A percentile compares a stretch with the other conserved stretches of the same genome.
Conservation (phyloP, 1,140 invertebrate species). For the Oncopodura yosiiana region DNA sequence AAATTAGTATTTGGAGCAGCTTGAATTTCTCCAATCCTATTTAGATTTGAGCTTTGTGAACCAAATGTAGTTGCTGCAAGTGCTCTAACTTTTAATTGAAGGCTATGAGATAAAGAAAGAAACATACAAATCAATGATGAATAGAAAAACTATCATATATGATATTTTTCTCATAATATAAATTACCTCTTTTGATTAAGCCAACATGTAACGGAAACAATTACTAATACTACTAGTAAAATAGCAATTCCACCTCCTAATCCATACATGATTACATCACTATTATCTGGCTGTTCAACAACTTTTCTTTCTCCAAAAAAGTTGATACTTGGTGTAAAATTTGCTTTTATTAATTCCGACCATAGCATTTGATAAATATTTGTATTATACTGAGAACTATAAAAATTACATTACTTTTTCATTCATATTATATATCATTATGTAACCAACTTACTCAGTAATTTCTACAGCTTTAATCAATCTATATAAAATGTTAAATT, state of each 20-base stretch:
- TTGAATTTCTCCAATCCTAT: conserved; percentile 41
- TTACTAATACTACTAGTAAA: neutral
- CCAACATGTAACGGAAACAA: conserved; percentile 14
- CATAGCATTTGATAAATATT: neutral
- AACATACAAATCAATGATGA: neutral
- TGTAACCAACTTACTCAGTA: conserved; percentile 2
- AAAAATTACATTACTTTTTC: neutral
- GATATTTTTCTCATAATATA: conserved; percentile 1
- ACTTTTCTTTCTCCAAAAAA: neutral
- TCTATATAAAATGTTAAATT: conserved; percentile 11
- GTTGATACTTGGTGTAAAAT: neutral
- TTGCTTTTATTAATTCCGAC: neutral
- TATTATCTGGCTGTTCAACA: neutral
- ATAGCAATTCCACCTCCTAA: conserved; percentile 9
- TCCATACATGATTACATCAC: conserved; percentile 7
- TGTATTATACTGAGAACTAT: neutral
- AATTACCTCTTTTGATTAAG: conserved; percentile 26
- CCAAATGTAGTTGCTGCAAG: conserved; percentile 51
- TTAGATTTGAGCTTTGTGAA: conserved; percentile 50
- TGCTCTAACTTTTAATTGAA: conserved; percentile 47
- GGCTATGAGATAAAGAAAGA: conserved; percentile 35
- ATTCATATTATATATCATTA: no score
- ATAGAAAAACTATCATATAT: neutral
- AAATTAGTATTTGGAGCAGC: conserved; percentile 53
- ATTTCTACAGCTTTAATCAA: conserved; percentile 21